These are phyloP conservation scores for Enteromius viviparus DNA, from an alignment of 2,797 vertebrate genomes.

Conservation along the genomic window DNA sequence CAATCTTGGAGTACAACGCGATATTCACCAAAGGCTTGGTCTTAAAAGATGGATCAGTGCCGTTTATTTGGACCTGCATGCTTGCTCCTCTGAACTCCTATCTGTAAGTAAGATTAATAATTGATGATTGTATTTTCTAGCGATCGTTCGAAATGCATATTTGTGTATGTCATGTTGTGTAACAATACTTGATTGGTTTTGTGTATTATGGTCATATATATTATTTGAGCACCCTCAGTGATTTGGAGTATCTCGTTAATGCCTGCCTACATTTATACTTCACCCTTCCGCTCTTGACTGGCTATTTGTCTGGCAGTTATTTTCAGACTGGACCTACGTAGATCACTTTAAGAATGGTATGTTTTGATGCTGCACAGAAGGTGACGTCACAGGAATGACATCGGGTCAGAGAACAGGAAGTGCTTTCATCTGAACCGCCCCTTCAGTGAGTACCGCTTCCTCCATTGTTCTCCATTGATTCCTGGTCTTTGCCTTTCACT, in stretches of 20 bases:
- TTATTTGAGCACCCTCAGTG: neutral
- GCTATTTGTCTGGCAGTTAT: constrained; percentile 44
- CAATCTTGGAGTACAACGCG: no score
- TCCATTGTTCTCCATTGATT: constrained; percentile 69
- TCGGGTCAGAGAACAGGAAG: constrained; percentile 75
- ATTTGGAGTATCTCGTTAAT: neutral
- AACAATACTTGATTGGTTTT: no score
- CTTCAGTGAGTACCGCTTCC: constrained; percentile 61
- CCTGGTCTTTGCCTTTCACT: constrained; percentile 23
- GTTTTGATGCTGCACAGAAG: constrained; percentile 70
- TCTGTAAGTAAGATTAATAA: no score
- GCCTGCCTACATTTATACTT: neutral
- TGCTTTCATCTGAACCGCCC: constrained; percentile 73
- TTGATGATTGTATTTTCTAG: no score
- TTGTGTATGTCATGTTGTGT: no score
- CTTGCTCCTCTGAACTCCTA: no score
- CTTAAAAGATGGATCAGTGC: no score
- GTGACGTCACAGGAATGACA: constrained; percentile 67
- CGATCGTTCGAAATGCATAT: no score
- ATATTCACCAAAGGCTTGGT: no score
- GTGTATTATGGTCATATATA: neutral
- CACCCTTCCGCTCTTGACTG: constrained; percentile 49
- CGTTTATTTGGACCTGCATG: no score
- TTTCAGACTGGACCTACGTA: constrained; percentile 69
- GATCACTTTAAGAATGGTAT: constrained; percentile 74